Base-by-base conservation (phyloP, 2,888 invertebrate species). In the Psococerastis gibbosa region DNA sequence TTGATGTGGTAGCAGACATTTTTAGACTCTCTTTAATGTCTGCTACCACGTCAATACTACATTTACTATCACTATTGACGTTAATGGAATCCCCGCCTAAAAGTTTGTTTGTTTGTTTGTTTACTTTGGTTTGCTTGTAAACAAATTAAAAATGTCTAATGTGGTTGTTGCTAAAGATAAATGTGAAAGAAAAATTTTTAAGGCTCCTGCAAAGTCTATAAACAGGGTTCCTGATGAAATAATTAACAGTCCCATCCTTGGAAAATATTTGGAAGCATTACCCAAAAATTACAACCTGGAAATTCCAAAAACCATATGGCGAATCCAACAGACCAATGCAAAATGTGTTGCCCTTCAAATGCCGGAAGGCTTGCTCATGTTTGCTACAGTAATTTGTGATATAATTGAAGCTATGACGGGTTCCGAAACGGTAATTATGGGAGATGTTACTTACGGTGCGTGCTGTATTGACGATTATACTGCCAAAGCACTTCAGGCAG, bases 361-460 rank as follows among this genome's bases (percentile, higher is more conserved):
- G 71, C 98, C 98, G 1, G 98, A 98, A 71, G 98, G 73, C 57
- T 63, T 99, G 3, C 68, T 94, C 16, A 69, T 98, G 66, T 99
- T 84, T 65, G 78, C 97, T 0, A 85, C 91, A 48, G 79, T 85
- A 2, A 78, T 98, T 47, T 79, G 88, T 49, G 94, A 97, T 59
- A 91, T 98, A 49, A 78, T 95, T 52, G 81, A 88, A 60, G 70
- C 73, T 44, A 89, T 91, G 57, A 87, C 89, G 2, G 74, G 72
- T 27, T 88, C 87, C 2, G 92, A 95, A 53, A 81, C 84, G 1
- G 73, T 97, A 41, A 92, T 99, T 48, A 89, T 98, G 89, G 97
- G 92, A 5, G 98, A 98, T 64, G 95, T 98, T 13, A 97, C 98
- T 0, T 98, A 99, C 57, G 98, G 98, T 31, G 98, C 98, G 0